These are phyloP conservation scores for Halcyon smyrnensis DNA, from an alignment of 2,797 vertebrate genomes.

Conservation along the genomic window DNA sequence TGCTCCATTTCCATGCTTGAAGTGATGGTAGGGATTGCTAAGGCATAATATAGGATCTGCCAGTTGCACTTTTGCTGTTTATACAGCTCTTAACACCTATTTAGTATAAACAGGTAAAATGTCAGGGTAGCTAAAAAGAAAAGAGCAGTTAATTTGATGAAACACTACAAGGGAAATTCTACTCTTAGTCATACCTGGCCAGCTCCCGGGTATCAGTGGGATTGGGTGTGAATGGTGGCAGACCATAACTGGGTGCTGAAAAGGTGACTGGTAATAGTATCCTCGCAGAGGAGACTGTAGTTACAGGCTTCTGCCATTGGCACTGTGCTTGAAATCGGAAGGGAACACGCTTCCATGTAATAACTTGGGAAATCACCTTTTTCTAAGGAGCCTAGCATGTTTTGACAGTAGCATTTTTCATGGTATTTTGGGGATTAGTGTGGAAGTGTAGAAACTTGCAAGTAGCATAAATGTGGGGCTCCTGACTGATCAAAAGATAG, in stretches of 20 bases:
- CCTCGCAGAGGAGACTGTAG: not conserved
- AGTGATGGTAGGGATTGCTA: not conserved
- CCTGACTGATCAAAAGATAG: not conserved
- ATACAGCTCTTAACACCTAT: not conserved
- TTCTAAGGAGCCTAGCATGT: not conserved
- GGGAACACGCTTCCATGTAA: not conserved
- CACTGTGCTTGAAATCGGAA: not conserved
- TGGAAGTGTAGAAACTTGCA: not conserved
- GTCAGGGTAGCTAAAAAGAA: not conserved
- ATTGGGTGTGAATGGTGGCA: not conserved
- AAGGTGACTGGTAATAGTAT: rapidly evolving
- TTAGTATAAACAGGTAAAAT: constrained; percentile 34
- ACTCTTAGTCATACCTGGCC: not conserved
- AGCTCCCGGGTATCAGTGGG: not conserved
- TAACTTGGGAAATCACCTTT: not conserved
- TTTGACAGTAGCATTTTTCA: not conserved
- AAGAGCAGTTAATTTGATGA: not conserved
- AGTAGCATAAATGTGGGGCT: not conserved
- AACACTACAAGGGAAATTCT: not conserved
- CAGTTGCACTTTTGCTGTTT: constrained; percentile 13
- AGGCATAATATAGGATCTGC: not conserved
- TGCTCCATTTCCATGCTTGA: not conserved
- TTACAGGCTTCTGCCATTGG: not conserved
- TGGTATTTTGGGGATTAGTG: not conserved
- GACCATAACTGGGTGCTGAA: not conserved